phyloP scores from a whole-genome alignment of 2,888 invertebrate genomes.

The Oscheius sp. region DNA sequence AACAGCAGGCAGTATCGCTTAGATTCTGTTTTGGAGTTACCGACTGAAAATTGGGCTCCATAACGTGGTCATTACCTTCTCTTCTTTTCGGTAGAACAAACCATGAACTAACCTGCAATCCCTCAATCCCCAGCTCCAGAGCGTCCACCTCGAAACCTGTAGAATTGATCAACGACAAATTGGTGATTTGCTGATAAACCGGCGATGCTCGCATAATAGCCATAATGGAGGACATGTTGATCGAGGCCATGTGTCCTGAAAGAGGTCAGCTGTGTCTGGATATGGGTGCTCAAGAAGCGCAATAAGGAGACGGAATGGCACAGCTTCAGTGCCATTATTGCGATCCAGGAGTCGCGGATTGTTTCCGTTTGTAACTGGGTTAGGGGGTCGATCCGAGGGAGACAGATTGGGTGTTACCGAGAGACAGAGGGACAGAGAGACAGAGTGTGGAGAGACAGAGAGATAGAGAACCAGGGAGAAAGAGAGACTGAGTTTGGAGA shows the following conservation, averaged over 20 bases:
- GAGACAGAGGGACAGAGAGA: slow-evolving; percentile 1
- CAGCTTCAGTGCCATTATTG: slow-evolving; percentile 17
- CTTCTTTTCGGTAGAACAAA: neutral
- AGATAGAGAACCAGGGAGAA: neutral
- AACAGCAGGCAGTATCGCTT: too few species aligned
- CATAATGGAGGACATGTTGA: slow-evolving; percentile 28
- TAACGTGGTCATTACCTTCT: neutral
- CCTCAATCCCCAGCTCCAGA: slow-evolving; percentile 24
- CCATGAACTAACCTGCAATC: neutral
- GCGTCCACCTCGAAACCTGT: slow-evolving; percentile 18
- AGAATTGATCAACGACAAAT: slow-evolving; percentile 15
- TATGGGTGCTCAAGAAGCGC: neutral
- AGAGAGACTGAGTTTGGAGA: neutral
- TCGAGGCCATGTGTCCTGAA: neutral
- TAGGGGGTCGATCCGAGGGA: neutral
- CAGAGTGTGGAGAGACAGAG: neutral
- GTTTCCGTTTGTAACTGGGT: neutral
- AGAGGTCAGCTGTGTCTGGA: neutral
- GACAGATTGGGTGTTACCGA: neutral
- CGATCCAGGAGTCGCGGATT: neutral
- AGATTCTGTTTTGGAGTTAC: too few species aligned
- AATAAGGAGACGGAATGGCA: slow-evolving; percentile 24
- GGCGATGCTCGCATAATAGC: slow-evolving; percentile 23
- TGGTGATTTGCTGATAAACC: slow-evolving; percentile 26
- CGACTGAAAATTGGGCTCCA: too few species aligned